Evolutionary conservation across 2,888 invertebrate species (phyloP).

Genomic region (Trichopoda pennipes): DNA sequence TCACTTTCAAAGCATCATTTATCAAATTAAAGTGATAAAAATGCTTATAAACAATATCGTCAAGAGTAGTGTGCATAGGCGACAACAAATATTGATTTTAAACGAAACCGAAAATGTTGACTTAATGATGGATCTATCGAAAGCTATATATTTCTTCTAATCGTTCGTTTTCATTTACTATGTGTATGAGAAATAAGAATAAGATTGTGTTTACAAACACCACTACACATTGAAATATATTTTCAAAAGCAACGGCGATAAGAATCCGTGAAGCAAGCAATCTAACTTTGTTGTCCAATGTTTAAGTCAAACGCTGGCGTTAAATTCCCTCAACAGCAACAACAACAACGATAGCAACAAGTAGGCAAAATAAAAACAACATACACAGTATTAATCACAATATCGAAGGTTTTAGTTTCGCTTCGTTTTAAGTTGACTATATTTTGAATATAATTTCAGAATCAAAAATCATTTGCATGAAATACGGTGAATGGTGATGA

Average conservation of each 20-base stretch:
- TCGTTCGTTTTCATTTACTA: not conserved
- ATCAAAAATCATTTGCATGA: slow-evolving; percentile 50
- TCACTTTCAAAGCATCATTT: too few species aligned
- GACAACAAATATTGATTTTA: not conserved
- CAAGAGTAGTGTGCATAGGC: not conserved
- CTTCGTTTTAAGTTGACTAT: slow-evolving; percentile 38
- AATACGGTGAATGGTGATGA: slow-evolving; percentile 51
- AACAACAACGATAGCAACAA: not conserved
- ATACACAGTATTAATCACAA: slow-evolving; percentile 18
- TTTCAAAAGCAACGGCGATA: slow-evolving; percentile 53
- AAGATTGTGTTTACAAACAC: slow-evolving; percentile 6
- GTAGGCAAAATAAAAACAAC: slow-evolving; percentile 39
- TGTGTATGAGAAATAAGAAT: not conserved
- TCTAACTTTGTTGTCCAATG: slow-evolving; percentile 58
- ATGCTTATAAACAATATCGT: not conserved
- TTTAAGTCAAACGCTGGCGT: slow-evolving; percentile 53
- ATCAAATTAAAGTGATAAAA: too few species aligned
- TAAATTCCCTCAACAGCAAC: slow-evolving; percentile 16
- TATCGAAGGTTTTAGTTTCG: slow-evolving; percentile 39
- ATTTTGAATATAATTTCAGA: slow-evolving; percentile 43
- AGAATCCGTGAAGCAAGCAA: slow-evolving; percentile 46
- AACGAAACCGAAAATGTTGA: slow-evolving; percentile 19
- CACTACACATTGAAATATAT: slow-evolving; percentile 1
- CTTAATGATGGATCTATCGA: slow-evolving; percentile 17
- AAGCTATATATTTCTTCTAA: not conserved